A percentile compares a stretch with the other conserved stretches of the same genome.
Conservation (phyloP, 2,888 invertebrate species). For the Chrysolina americana region DNA sequence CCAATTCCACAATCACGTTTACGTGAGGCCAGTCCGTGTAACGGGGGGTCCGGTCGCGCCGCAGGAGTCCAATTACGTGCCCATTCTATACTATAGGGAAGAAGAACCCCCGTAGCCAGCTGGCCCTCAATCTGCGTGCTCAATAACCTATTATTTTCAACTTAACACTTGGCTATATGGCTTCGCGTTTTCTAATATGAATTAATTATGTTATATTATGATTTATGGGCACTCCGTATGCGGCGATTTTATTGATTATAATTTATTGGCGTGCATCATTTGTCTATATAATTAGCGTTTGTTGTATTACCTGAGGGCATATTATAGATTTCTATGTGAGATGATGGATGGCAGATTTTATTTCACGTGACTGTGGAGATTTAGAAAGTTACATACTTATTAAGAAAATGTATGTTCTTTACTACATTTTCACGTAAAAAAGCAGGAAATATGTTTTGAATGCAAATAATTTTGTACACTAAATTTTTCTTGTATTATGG, state of each 20-base stretch:
- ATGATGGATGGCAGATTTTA: no score
- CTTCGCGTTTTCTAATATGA: slow-evolving; percentile 49
- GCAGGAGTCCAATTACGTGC: slow-evolving; percentile 69
- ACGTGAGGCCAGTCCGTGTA: slow-evolving; percentile 49
- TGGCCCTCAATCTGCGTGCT: slow-evolving; percentile 55
- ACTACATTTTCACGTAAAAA: no score
- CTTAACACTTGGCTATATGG: slow-evolving; percentile 58
- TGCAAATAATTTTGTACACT: no score
- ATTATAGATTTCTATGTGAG: background rate
- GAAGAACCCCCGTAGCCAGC: slow-evolving; percentile 56
- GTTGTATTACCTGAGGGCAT: slow-evolving; percentile 12
- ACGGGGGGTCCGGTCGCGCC: slow-evolving; percentile 60
- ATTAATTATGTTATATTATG: slow-evolving; percentile 52
- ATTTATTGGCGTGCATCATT: slow-evolving; percentile 38
- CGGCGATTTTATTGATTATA: slow-evolving; percentile 40
- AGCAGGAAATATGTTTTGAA: no score
- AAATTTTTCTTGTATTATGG: no score
- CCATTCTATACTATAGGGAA: slow-evolving; percentile 64
- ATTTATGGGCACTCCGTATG: slow-evolving; percentile 45
- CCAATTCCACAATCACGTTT: slow-evolving; percentile 52
- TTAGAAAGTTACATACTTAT: no score
- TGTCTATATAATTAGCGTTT: slow-evolving; percentile 35
- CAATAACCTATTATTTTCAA: slow-evolving; percentile 63
- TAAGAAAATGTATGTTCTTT: no score
- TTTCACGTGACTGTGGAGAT: no score